Evolutionary conservation across 2,888 invertebrate genomes (phyloP), one percentile per base, ranked within the genome.

Genomic region (Trissolcus japonicus): DNA sequence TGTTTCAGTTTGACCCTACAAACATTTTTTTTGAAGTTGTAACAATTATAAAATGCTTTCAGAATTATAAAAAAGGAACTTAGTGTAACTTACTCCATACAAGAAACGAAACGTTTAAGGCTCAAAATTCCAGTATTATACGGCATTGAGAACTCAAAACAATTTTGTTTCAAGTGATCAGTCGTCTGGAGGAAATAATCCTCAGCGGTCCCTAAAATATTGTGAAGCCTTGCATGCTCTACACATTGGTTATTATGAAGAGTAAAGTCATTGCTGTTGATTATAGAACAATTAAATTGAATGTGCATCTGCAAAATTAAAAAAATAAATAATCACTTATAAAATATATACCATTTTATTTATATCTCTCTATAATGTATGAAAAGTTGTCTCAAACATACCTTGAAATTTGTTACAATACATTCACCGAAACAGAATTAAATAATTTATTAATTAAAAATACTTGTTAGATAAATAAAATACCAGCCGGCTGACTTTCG

Each of bases 1-100:
- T 76, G 59, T 35, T 76, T 69, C 1, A 76, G 6, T 69, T 69
- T 69, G 35, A 60, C 13, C 9, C 75, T 76, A 35, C 14, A 66
- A 60, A 55, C 4, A 46, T 14, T 14, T 46, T 46, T 46, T 11
- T 7, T 35, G 35, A 1, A 19, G 2, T 19, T 19, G 19, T 19
- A 19, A 19, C 19, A 19, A 19, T 19, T 19, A 19, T 19, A 56
- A n/a, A 56, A 11, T 56, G 7, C 6, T 40, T 56, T 41, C 14
- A 40, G 16, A 16, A 35, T 40, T 2, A 14, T 55, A 40, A 55
- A 11, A 56, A 40, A 41, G 21, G 35, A 43, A 7, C 6, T 41
- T 14, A n/a, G 3, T 59, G n/a, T 21, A 19, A 57, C 67, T 56
- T 62, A 74, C 74, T 74, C 53, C 74, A 74, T 62, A 16, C 67